These are phyloP conservation scores for Ictidomys tridecemlineatus DNA, from an alignment of 2,113 vertebrate species.

Conservation along the genomic window DNA sequence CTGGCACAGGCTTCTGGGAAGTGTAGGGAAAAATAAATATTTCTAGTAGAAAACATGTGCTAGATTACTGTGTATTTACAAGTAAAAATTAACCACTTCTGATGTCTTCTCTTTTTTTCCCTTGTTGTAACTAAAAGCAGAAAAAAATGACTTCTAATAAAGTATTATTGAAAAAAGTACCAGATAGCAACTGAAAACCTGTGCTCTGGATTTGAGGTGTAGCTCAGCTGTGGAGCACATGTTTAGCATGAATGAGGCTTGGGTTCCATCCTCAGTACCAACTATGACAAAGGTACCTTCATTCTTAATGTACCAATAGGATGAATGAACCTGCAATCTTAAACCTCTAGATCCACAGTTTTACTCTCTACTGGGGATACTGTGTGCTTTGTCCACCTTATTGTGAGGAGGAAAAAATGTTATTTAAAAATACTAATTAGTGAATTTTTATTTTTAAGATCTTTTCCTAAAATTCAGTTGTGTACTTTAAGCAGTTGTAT, in stretches of 20 bases:
- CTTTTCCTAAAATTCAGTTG: slow-evolving; percentile 34
- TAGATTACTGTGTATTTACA: too few species aligned
- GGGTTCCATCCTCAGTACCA: neutral
- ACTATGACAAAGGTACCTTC: neutral
- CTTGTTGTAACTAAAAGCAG: neutral
- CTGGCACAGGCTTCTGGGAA: neutral
- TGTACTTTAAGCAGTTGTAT: neutral
- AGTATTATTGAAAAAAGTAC: neutral
- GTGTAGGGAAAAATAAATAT: neutral
- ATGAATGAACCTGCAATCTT: neutral
- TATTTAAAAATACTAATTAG: neutral
- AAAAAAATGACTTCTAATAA: neutral
- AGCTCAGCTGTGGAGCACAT: neutral
- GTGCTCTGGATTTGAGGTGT: neutral
- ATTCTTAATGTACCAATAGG: neutral
- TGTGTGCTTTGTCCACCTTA: too few species aligned
- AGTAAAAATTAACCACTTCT: neutral
- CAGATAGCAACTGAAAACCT: neutral
- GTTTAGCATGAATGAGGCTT: neutral
- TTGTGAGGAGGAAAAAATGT: neutral
- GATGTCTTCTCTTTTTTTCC: neutral
- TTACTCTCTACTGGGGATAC: too few species aligned
- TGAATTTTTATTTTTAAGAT: slow-evolving; percentile 29
- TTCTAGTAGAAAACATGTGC: neutral
- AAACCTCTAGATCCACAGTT: neutral